Conservation (phyloP, 2,113 vertebrate genomes). For the Procapra przewalskii region DNA sequence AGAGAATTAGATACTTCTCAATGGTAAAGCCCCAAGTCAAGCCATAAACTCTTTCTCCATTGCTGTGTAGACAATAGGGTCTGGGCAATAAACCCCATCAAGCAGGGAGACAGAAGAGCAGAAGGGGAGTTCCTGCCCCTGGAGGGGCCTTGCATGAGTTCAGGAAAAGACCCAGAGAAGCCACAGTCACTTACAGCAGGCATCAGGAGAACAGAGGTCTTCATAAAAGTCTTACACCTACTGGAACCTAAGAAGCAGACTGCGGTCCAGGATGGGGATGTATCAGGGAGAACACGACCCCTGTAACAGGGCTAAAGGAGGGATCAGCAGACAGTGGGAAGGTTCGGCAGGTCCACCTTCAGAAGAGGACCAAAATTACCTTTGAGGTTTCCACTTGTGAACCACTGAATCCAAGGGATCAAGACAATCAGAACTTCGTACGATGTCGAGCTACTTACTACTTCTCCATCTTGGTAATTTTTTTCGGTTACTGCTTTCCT, state of each 20-base stretch:
- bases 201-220: background rate
- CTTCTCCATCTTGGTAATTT: background rate
- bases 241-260: background rate
- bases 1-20: background rate
- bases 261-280: background rate
- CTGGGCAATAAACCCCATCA: background rate
- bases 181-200: background rate
- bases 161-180: background rate
- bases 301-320: background rate
- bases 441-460: background rate
- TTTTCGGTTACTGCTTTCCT: background rate
- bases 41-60: background rate
- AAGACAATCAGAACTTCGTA: background rate
- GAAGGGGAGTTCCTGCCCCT: background rate
- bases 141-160: background rate
- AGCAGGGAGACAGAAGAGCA: background rate
- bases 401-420: background rate
- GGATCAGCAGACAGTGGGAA: background rate
- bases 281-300: background rate
- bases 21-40: background rate
- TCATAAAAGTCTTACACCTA: background rate
- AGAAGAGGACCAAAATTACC: background rate
- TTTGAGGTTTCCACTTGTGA: background rate
- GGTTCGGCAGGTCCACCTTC: background rate
- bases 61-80: background rate